A percentile compares a stretch with the other conserved stretches of the same genome.
Conservation (phyloP, 2,113 vertebrate species). For the Benthochromis sp. region DNA sequence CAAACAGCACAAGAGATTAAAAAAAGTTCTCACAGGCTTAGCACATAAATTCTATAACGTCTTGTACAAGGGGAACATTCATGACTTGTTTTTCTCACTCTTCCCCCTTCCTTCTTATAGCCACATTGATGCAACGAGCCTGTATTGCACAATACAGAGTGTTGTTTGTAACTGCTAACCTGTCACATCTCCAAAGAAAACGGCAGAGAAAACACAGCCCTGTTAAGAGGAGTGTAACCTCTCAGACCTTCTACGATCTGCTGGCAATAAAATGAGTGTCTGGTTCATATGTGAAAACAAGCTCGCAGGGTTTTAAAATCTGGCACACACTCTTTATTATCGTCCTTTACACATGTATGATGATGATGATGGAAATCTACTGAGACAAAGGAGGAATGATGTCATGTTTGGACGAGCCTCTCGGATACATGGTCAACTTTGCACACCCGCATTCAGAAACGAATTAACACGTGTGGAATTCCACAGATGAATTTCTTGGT, state of each 20-base stretch:
- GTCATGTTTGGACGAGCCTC: background rate
- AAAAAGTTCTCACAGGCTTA: background rate
- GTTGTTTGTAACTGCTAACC: constrained; percentile 5
- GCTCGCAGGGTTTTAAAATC: background rate
- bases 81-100: constrained; percentile 27
- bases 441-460: constrained; percentile 10
- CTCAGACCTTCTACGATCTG: background rate
- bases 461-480: constrained; percentile 16
- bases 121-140: background rate
- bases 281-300: background rate
- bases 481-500: constrained; percentile 8
- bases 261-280: background rate
- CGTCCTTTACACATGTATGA: background rate
- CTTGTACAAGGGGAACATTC: constrained; percentile 11
- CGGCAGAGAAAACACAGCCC: background rate
- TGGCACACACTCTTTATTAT: background rate
- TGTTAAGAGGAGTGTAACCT: background rate
- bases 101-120: background rate
- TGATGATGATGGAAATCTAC: background rate
- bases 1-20: background rate
- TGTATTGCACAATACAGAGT: constrained; percentile 36
- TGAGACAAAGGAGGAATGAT: background rate
- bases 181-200: constrained; percentile 8
- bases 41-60: background rate
- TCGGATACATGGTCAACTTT: background rate